Conservation (phyloP, 1,140 invertebrate genomes). For the Aphelinus atriplicis region DNA sequence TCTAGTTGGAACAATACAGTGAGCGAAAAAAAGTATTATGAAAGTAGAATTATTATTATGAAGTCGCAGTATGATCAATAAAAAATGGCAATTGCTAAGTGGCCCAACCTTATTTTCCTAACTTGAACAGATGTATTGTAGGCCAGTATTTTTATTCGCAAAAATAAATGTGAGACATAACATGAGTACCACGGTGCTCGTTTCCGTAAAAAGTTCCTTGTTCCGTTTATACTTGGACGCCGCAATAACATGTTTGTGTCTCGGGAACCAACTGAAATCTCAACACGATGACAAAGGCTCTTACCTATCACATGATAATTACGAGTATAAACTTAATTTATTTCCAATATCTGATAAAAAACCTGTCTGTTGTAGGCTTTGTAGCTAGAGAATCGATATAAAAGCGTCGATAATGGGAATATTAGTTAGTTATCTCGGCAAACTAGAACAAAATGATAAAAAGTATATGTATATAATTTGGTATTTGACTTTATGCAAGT, state of each 20-base stretch:
- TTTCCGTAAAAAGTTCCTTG: conserved; percentile 33
- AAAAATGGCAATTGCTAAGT: conserved; percentile 18
- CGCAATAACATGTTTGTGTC: conserved; percentile 18
- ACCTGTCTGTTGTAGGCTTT: conserved; percentile 4
- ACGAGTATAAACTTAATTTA: neutral
- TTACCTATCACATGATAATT: neutral
- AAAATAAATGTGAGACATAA: conserved; percentile 4
- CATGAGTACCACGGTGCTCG: conserved; percentile 1
- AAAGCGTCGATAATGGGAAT: conserved; percentile 24
- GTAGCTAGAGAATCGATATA: neutral
- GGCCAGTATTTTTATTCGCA: conserved; percentile 30
- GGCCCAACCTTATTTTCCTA: neutral
- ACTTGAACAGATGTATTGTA: conserved; percentile 20
- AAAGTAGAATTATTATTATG: too few species aligned
- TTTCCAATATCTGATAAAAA: conserved; percentile 19
- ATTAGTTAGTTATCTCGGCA: conserved; percentile 6
- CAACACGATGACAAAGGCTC: conserved; percentile 20
- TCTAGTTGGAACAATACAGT: too few species aligned
- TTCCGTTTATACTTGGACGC: conserved; percentile 29
- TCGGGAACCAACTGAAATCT: conserved; percentile 4
- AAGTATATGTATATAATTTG: conserved; percentile 27
- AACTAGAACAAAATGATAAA: neutral
- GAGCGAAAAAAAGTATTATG: too few species aligned
- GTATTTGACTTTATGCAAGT: neutral
- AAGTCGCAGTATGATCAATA: neutral